Conservation (phyloP, 2,797 vertebrate genomes). For the Ptychadena robeensis region DNA sequence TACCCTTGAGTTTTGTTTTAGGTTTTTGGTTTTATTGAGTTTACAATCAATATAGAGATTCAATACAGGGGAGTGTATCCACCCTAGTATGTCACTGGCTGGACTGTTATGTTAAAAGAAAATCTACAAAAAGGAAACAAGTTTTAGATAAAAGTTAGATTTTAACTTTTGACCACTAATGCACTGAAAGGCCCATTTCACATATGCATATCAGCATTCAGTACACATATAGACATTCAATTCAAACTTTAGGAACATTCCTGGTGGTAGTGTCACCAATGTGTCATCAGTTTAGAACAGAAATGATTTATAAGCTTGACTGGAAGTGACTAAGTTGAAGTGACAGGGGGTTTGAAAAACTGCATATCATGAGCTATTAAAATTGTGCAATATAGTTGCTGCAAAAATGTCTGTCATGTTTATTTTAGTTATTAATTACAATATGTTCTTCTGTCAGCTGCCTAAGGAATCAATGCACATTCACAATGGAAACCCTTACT, state of each 20-base stretch:
- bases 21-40: no score
- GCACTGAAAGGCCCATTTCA: neutral
- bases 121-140: no score
- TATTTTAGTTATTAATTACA: neutral
- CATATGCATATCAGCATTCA: neutral
- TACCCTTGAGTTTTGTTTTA: no score
- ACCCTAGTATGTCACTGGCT: no score
- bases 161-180: no score
- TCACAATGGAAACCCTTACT: neutral
- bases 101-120: no score
- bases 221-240: neutral
- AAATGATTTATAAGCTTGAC: slow-evolving; percentile 13
- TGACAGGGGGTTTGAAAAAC: neutral
- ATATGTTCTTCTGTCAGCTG: neutral
- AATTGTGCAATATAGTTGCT: neutral
- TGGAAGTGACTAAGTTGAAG: slow-evolving; percentile 35
- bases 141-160: no score
- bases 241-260: neutral
- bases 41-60: no score
- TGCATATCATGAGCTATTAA: neutral
- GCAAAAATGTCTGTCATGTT: neutral
- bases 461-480: neutral
- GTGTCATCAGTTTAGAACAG: slow-evolving; percentile 9
- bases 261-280: slow-evolving; percentile 10
- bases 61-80: no score